phyloP scores from a whole-genome alignment of 2,797 vertebrate genomes.

The Dryobates pubescens region DNA sequence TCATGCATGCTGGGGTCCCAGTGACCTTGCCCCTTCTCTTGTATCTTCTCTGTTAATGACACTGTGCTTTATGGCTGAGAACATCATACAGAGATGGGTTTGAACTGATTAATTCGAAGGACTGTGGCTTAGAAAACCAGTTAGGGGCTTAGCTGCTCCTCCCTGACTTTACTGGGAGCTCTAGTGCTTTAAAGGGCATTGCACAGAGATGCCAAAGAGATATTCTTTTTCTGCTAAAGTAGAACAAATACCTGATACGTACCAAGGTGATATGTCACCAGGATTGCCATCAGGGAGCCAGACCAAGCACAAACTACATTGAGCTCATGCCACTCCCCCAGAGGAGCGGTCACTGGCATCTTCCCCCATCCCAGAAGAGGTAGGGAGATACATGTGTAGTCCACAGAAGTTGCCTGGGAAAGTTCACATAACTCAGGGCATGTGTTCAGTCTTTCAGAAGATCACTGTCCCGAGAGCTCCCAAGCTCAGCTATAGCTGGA shows the following conservation, averaged over 20 bases:
- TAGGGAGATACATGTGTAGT: neutral
- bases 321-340: neutral
- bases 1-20: neutral
- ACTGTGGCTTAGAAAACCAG: constrained; percentile 45
- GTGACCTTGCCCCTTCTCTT: neutral
- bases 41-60: neutral
- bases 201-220: neutral
- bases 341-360: neutral
- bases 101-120: constrained; percentile 45
- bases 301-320: neutral
- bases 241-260: neutral
- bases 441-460: neutral
- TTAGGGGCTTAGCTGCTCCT: constrained; percentile 40
- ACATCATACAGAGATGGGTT: constrained; percentile 11
- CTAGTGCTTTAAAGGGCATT: neutral
- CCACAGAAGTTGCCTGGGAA: neutral
- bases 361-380: neutral
- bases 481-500: neutral
- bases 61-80: constrained; percentile 5
- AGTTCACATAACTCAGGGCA: neutral
- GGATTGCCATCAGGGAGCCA: neutral
- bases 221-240: neutral
- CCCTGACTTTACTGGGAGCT: constrained; percentile 12
- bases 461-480: neutral
- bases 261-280: neutral